Evolutionary conservation across 2,888 invertebrate species (phyloP).

Genomic region (Julus scandinavius): DNA sequence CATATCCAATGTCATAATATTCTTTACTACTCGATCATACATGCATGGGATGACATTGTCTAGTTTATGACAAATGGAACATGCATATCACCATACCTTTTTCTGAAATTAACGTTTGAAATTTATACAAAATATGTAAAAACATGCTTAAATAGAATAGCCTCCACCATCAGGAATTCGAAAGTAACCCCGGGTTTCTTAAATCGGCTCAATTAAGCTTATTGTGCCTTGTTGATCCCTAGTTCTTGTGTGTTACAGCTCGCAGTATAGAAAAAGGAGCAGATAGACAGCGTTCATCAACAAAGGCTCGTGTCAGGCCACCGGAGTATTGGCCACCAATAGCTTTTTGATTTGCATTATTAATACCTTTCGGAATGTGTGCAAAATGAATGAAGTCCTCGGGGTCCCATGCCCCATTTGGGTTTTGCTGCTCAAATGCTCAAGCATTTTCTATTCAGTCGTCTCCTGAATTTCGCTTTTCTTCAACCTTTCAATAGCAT

Average conservation of each 20-base stretch:
- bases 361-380: slow-evolving; percentile 18
- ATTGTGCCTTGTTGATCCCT: neutral
- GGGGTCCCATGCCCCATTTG: slow-evolving; percentile 30
- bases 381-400: neutral
- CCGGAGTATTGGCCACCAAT: slow-evolving; percentile 25
- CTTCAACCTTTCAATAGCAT: neutral
- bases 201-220: neutral
- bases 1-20: too few species aligned
- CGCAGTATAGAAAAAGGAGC: neutral
- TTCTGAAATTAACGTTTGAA: too few species aligned
- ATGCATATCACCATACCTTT: too few species aligned
- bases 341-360: slow-evolving; percentile 4
- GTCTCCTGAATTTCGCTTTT: slow-evolving; percentile 21
- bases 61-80: too few species aligned
- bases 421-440: neutral
- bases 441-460: neutral
- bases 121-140: too few species aligned
- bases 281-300: slow-evolving; percentile 8
- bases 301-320: slow-evolving; percentile 3
- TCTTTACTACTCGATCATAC: too few species aligned
- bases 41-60: too few species aligned
- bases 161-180: neutral
- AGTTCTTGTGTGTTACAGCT: neutral
- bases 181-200: neutral
- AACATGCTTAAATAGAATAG: too few species aligned